These are phyloP conservation scores for Muscina levida DNA, from an alignment of 2,888 invertebrate species.

Conservation along the genomic window DNA sequence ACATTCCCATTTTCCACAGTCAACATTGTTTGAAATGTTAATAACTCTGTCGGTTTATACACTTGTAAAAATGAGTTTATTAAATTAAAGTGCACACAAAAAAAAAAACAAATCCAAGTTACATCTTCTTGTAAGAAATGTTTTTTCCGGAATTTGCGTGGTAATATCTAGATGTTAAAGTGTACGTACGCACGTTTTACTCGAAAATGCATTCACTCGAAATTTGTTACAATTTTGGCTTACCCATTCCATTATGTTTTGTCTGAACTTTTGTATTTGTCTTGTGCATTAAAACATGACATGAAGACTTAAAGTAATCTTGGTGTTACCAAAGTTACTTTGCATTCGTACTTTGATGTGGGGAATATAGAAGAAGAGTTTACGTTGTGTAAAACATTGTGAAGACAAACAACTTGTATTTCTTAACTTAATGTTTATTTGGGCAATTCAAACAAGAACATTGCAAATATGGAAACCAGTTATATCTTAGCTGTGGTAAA, in stretches of 20 bases:
- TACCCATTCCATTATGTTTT: neutral
- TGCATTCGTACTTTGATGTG: neutral
- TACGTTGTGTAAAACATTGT: too few species aligned
- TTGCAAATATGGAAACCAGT: too few species aligned
- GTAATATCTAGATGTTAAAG: neutral
- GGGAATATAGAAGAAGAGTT: too few species aligned
- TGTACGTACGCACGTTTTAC: neutral
- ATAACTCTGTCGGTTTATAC: neutral
- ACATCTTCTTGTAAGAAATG: too few species aligned
- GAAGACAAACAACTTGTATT: too few species aligned
- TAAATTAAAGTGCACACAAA: neutral
- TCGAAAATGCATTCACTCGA: neutral
- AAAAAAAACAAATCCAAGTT: neutral
- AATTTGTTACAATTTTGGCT: constrained; percentile 30
- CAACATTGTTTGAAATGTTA: neutral
- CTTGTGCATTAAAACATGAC: constrained; percentile 50
- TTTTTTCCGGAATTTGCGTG: neutral
- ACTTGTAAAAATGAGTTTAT: neutral
- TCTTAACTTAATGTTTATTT: too few species aligned
- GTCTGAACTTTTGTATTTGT: constrained; percentile 41
- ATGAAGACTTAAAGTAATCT: constrained; percentile 49
- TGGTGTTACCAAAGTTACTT: constrained; percentile 22
- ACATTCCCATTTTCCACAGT: neutral
- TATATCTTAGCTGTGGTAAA: too few species aligned
- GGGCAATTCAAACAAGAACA: constrained; percentile 3